Evolutionary conservation across 2,113 vertebrate species (phyloP).

Genomic region (Leucoraja erinaceus): DNA sequence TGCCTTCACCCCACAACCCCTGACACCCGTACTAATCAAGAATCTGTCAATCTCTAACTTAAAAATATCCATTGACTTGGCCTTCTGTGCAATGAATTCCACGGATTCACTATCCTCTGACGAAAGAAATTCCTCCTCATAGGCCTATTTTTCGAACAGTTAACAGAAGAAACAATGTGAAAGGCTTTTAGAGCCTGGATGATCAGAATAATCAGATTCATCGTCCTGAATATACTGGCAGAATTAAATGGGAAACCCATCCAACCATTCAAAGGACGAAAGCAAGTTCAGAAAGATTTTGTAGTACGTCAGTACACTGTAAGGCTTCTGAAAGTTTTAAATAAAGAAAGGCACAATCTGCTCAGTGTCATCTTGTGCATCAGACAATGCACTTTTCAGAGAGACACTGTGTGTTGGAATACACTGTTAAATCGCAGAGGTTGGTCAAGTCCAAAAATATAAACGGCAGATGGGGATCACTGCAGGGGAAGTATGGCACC

Average conservation of each 20-base stretch:
- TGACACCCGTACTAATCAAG: no score
- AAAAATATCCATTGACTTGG: no score
- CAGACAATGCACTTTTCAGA: not conserved
- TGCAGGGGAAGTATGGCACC: constrained; percentile 1
- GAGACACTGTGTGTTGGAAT: not conserved
- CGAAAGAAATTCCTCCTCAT: no score
- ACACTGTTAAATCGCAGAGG: constrained; percentile 3
- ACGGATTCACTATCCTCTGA: no score
- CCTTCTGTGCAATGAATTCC: no score
- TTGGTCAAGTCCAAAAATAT: constrained; percentile 24
- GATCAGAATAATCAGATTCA: not conserved
- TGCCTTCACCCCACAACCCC: no score
- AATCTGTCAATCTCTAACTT: no score
- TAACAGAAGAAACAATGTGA: not conserved
- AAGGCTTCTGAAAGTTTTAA: not conserved
- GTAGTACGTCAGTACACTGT: not conserved
- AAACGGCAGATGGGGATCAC: constrained; percentile 32
- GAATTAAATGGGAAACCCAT: not conserved
- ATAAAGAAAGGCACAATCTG: not conserved
- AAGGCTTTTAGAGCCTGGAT: no score
- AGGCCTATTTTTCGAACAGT: not conserved
- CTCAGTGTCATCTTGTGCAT: not conserved
- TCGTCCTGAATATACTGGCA: not conserved
- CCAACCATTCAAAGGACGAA: not conserved
- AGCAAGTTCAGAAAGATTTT: not conserved